phyloP scores from a whole-genome alignment of 2,888 invertebrate species.

The Perizoma affinitatum region DNA sequence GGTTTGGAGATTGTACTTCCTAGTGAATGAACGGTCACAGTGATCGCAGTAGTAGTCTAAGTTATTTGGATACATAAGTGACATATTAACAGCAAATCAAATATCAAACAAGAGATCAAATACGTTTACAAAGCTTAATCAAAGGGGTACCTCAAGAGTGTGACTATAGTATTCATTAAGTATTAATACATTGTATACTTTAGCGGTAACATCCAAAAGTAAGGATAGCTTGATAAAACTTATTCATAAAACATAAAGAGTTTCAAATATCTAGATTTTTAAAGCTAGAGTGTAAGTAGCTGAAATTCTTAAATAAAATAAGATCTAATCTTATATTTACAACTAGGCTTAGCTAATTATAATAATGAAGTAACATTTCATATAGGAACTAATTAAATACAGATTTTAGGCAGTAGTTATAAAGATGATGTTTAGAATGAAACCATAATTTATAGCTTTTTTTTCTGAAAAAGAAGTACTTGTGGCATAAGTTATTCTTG shows the following conservation, averaged over 20 bases:
- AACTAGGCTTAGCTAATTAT: too few relatives aligned
- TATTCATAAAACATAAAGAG: not conserved
- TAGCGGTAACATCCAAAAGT: not conserved
- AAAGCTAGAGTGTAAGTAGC: not conserved
- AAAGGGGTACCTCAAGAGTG: slow-evolving; percentile 2
- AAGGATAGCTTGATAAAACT: not conserved
- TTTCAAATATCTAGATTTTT: not conserved
- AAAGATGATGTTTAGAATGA: too few relatives aligned
- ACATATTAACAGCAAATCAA: slow-evolving; percentile 11
- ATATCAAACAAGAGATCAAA: slow-evolving; percentile 1
- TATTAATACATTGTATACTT: not conserved
- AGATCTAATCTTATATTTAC: too few relatives aligned
- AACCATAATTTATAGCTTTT: too few relatives aligned
- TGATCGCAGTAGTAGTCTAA: slow-evolving; percentile 65
- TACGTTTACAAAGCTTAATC: not conserved
- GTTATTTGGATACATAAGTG: slow-evolving; percentile 43
- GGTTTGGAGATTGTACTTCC: slow-evolving; percentile 67
- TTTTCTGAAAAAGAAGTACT: too few relatives aligned
- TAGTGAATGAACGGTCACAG: slow-evolving; percentile 63
- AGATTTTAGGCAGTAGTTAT: too few relatives aligned
- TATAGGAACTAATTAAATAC: too few relatives aligned
- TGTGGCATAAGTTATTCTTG: too few relatives aligned
- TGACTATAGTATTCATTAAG: not conserved
- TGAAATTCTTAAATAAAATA: not conserved
- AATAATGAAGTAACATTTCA: too few relatives aligned